Evolutionary conservation across 2,797 vertebrate species (phyloP), one percentile per base, ranked within the genome.

Genomic region (Malacoctenus gilli): DNA sequence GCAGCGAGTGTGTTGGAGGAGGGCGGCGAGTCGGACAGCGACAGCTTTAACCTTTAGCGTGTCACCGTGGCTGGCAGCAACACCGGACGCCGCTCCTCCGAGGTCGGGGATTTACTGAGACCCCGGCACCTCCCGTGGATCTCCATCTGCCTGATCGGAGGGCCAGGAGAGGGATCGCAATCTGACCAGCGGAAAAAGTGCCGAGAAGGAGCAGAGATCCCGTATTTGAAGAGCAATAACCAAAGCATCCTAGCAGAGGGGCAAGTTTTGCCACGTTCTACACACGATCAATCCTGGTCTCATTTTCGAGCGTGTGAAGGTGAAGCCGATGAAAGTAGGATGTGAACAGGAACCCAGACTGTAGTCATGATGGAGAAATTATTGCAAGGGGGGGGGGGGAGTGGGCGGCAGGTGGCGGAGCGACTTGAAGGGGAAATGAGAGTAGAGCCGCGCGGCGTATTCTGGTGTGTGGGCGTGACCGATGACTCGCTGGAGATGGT

Each of bases 11-110:
- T n/a, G n/a, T n/a, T n/a, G n/a, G n/a, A n/a, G 2, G 16, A n/a
- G 40, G 5, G 2, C 9, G 10, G 36, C 54, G 55, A 43, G 15
- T 4, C 36, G 10, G 18, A 8, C 43, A 1, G 61, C 28, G 71
- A 61, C 69, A 50, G 67, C 64, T 52, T 64, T 62, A 57, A 81
- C 81, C 75, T 75, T 77, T 81, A 51, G 40, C 56, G 36, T 63
- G 60, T 75, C 72, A 32, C 48, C 38, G 50, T 42, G 51, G 68
- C 68, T 4, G 48, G 57, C 43, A 59, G 55, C 16, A 14, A 57
- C 22, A 10, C 59, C 53, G 64, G 32, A 59, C 7, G 16, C 57
- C 25, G 3, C 67, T 31, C 57, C 56, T 65, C 31, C 4, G 5
- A 11, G 62, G 52, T n/a, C 14, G 4, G 38, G 39, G 69, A 64